Conservation (phyloP, 1,140 invertebrate species). For the Patella vulgata region DNA sequence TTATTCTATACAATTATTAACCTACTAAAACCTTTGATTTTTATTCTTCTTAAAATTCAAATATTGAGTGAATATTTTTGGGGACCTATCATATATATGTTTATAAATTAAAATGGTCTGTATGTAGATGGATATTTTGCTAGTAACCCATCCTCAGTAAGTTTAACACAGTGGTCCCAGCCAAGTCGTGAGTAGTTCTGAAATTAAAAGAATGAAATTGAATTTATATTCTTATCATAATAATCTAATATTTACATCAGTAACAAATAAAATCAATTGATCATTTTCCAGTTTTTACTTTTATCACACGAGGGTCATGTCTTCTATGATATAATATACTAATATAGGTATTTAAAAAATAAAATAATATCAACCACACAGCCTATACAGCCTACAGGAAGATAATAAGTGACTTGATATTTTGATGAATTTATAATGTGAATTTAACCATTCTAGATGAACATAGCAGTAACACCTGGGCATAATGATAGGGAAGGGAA, state of each 20-base stretch:
- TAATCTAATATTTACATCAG: not conserved
- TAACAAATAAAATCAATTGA: not conserved
- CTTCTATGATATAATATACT: not conserved
- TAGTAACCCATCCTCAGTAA: constrained; percentile 70
- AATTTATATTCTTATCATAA: constrained; percentile 6
- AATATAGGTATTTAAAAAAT: not conserved
- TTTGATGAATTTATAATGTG: too few relatives aligned
- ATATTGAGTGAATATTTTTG: too few relatives aligned
- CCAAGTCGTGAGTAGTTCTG: constrained; percentile 72
- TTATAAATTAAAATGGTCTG: constrained; percentile 71
- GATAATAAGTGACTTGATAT: too few relatives aligned
- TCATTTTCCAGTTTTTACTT: too few relatives aligned
- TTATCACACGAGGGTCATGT: not conserved
- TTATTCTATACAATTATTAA: too few relatives aligned
- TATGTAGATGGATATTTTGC: constrained; percentile 76
- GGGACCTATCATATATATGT: not conserved
- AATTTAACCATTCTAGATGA: too few relatives aligned
- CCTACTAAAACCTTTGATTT: too few relatives aligned
- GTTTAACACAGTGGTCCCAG: constrained; percentile 76
- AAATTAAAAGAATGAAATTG: constrained; percentile 30
- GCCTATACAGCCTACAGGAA: too few relatives aligned
- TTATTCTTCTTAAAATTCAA: too few relatives aligned
- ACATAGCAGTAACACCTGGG: too few relatives aligned
- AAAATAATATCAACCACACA: not conserved
- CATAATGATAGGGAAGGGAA: too few relatives aligned